Evolutionary conservation across 1,140 invertebrate genomes (phyloP), one percentile per base, ranked within the genome.

Genomic region (Harlomillsia oculata): DNA sequence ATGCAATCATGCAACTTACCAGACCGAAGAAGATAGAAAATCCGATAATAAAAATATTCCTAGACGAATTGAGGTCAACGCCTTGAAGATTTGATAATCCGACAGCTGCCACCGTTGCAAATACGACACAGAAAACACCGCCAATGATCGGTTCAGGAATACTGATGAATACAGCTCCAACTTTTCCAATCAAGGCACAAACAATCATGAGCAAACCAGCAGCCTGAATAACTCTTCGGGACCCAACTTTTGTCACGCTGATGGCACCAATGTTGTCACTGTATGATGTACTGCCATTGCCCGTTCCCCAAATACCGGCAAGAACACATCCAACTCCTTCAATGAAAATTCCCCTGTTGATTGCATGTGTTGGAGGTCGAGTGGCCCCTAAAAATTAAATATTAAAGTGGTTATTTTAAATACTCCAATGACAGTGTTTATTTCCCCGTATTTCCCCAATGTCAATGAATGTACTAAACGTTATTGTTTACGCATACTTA

Each of bases 31-130:
- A 89, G 32, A 91, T 77, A 6, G 87, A 87, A 60, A 91, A 82
- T 13, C 89, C 89, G n/a, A 92, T 77, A 51, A 92, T 86, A 68
- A 89, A 89, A 3, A 92, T 71, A 73, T 93, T 92, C 52, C 84
- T 74, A 1, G 86, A 78, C 13, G 84, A 89, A 67, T 86, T 85
- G 26, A 92, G 71, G 67, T 90, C 77, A 20, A 91, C 80, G 66
- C 85, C 87, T 67, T 90, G 85, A 11, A 91, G 74, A 16, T 85
- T 83, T 6, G 55, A 53, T 11, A 62, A 1, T 25, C 69, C 70
- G 18, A 71, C 69, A 20, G 70, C 67, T 4, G 66, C 62, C 37
- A 74, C 68, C 58, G 73, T 72, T 5, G 74, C 71, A 54, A 75
- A 72, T 48, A 70, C 67, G 1, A 73, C 66, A 32, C 72, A 69